These are phyloP conservation scores for Pangasianodon gigas DNA, from an alignment of 2,113 vertebrate species.

Conservation along the genomic window DNA sequence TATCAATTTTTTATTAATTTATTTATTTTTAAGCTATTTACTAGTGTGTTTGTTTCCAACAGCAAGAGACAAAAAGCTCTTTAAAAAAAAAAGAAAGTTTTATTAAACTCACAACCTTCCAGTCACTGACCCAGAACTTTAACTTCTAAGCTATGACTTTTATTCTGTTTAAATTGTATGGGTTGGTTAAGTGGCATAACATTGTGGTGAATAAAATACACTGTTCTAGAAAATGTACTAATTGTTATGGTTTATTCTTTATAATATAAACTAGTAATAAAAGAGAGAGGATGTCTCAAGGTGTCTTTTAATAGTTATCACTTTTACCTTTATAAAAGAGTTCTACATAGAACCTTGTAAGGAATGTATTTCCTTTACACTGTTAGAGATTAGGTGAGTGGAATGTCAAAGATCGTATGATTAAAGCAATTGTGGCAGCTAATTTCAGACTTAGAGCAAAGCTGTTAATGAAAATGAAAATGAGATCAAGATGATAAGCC, in stretches of 20 bases:
- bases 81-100: neutral
- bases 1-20: neutral
- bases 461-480: conserved; percentile 1
- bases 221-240: too few species aligned
- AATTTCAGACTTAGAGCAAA: conserved; percentile 21
- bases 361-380: neutral
- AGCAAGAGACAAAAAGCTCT: neutral
- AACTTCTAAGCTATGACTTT: neutral
- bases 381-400: neutral
- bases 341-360: neutral
- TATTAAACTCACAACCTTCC: neutral
- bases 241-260: neutral
- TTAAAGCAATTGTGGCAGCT: neutral
- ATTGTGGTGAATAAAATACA: too few species aligned
- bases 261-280: neutral
- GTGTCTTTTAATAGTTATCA: neutral
- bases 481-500: neutral
- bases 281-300: neutral
- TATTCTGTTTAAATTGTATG: neutral
- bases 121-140: neutral
- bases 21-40: neutral
- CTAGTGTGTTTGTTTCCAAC: neutral
- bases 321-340: neutral
- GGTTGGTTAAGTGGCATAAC: neutral
- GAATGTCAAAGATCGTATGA: neutral